A percentile compares a stretch with the other conserved stretches of the same genome.
phyloP scores from a whole-genome alignment of 2,888 invertebrate genomes.

The Scrobipalpa costella region DNA sequence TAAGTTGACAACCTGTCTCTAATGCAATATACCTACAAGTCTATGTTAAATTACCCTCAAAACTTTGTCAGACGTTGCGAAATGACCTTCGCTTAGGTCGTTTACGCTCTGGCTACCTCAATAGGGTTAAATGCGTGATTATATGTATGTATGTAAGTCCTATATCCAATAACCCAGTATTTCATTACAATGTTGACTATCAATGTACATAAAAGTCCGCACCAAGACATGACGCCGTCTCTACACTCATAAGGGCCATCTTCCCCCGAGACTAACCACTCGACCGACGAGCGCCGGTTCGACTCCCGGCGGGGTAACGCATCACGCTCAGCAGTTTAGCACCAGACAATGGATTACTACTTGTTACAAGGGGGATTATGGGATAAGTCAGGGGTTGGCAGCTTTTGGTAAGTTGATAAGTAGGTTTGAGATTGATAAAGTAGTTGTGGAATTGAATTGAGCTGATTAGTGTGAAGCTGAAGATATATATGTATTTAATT shows the following conservation, averaged over 20 bases:
- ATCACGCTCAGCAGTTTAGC: neutral
- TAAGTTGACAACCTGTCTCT: too few species aligned
- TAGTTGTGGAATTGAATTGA: neutral
- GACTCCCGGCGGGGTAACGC: slow-evolving; percentile 4
- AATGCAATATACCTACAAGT: too few species aligned
- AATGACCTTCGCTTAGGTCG: too few species aligned
- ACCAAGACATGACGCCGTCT: neutral
- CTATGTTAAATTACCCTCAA: too few species aligned
- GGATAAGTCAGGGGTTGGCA: neutral
- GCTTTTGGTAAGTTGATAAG: neutral
- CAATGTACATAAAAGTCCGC: neutral
- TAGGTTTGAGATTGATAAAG: neutral
- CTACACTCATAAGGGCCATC: neutral
- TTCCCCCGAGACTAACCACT: neutral
- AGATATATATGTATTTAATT: neutral
- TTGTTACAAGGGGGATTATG: slow-evolving; percentile 23
- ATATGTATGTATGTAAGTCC: too few species aligned
- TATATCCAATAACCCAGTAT: too few species aligned
- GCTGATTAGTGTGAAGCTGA: neutral
- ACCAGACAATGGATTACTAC: slow-evolving; percentile 22
- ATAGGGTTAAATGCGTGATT: too few species aligned
- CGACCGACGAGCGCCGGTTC: neutral
- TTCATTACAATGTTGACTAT: too few species aligned
- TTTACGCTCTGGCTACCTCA: too few species aligned
- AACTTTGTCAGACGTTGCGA: too few species aligned